These are phyloP conservation scores for Anomalospiza imberbis DNA, from an alignment of 2,797 vertebrate genomes.

Conservation along the genomic window DNA sequence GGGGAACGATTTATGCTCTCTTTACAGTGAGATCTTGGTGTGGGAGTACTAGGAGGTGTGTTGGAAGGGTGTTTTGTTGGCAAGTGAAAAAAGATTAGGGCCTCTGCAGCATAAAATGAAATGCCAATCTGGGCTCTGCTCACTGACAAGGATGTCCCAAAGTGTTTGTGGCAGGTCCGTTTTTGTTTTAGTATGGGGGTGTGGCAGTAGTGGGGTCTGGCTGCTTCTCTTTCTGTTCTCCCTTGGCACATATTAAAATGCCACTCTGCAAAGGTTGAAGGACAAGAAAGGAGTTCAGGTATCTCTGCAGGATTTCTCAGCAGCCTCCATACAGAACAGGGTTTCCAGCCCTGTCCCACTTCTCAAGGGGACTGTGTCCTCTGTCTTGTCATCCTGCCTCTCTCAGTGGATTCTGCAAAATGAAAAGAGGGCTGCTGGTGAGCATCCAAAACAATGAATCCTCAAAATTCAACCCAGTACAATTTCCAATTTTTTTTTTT, in stretches of 20 bases:
- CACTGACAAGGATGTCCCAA: neutral
- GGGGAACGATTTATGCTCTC: neutral
- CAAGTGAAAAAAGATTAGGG: neutral
- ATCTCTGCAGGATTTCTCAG: neutral
- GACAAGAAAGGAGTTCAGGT: neutral
- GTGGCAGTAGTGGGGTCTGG: neutral
- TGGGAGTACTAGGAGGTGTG: neutral
- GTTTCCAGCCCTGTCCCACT: neutral
- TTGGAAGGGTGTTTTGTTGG: neutral
- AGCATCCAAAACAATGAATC: neutral
- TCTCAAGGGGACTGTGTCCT: neutral
- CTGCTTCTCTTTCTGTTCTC: neutral
- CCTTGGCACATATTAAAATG: neutral
- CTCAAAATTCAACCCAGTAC: neutral
- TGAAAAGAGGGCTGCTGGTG: neutral
- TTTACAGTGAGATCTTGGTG: neutral
- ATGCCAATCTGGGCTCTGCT: neutral
- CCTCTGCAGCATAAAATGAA: neutral
- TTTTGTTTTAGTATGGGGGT: neutral
- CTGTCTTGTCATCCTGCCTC: neutral
- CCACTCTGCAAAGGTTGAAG: neutral
- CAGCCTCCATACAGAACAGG: neutral
- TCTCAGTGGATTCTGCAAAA: neutral
- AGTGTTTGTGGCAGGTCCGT: neutral
- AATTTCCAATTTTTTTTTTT: neutral